These are phyloP conservation scores for Centropus unirufus DNA, from an alignment of 2,113 vertebrate species.

Conservation along the genomic window DNA sequence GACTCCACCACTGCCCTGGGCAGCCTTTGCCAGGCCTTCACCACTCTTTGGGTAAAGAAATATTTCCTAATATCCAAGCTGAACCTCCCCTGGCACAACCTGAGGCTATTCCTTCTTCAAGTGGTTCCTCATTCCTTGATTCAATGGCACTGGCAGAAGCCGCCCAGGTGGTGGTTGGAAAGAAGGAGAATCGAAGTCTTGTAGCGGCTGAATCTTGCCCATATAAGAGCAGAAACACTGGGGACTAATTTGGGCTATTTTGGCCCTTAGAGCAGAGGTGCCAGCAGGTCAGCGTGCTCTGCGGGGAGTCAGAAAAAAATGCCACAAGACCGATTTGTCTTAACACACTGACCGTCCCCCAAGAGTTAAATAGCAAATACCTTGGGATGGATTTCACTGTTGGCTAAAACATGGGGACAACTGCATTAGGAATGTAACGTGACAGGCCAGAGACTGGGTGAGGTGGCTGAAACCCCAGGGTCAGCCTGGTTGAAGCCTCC, in stretches of 20 bases:
- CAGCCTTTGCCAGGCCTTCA: too few species aligned
- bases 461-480: background rate
- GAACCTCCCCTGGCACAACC: too few species aligned
- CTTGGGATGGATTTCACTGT: background rate
- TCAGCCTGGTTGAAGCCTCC: background rate
- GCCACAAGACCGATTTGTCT: background rate
- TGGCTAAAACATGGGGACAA: background rate
- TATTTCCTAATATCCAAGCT: too few species aligned
- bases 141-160: background rate
- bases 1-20: too few species aligned
- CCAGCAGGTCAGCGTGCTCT: rapidly evolving
- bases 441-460: background rate
- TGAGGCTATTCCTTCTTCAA: too few species aligned
- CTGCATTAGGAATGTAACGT: background rate
- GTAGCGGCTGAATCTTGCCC: background rate
- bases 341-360: background rate
- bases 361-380: background rate
- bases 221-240: background rate
- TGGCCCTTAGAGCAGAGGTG: background rate
- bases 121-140: background rate
- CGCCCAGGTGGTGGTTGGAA: background rate
- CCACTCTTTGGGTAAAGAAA: too few species aligned
- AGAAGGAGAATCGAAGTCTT: background rate
- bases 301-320: background rate
- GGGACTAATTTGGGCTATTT: background rate